Conservation (phyloP, 2,888 invertebrate species). For the Selenia dentaria region DNA sequence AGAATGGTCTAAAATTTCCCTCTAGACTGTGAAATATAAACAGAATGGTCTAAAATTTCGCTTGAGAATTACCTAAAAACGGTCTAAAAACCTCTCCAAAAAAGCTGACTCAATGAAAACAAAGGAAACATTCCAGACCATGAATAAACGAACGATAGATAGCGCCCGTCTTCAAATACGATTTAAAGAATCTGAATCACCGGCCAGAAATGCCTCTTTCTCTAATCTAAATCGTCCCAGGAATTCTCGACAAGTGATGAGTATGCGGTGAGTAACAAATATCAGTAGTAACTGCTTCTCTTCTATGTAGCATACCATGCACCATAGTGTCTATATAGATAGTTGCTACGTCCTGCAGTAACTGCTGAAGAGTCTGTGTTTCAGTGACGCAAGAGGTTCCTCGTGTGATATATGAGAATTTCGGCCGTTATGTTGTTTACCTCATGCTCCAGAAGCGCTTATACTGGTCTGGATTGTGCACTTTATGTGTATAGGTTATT, state of each 20-base stretch:
- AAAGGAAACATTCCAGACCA: slow-evolving; percentile 1
- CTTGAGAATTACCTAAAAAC: no score
- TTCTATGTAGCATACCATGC: neutral
- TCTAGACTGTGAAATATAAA: slow-evolving; percentile 55
- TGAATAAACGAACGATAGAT: slow-evolving; percentile 5
- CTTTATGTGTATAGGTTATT: slow-evolving; percentile 19
- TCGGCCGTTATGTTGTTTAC: slow-evolving; percentile 27
- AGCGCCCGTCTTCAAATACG: slow-evolving; percentile 16
- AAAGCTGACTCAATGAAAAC: no score
- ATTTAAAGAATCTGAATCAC: slow-evolving; percentile 25
- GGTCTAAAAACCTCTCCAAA: no score
- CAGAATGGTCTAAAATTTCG: slow-evolving; percentile 41
- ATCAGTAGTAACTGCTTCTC: neutral
- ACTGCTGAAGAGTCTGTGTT: slow-evolving; percentile 4
- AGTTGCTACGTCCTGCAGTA: neutral
- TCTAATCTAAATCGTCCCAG: slow-evolving; percentile 14
- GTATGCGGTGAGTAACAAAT: neutral
- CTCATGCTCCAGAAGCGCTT: slow-evolving; percentile 31
- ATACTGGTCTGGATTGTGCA: slow-evolving; percentile 20
- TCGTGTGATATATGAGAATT: slow-evolving; percentile 23
- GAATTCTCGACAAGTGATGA: slow-evolving; percentile 16
- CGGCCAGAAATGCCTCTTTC: slow-evolving; percentile 18
- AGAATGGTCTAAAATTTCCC: slow-evolving; percentile 45
- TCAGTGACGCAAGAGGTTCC: slow-evolving; percentile 34
- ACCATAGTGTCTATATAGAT: no score